Evolutionary conservation across 2,797 vertebrate species (phyloP), one percentile per base, ranked within the genome.

Genomic region (Carduelis carduelis): DNA sequence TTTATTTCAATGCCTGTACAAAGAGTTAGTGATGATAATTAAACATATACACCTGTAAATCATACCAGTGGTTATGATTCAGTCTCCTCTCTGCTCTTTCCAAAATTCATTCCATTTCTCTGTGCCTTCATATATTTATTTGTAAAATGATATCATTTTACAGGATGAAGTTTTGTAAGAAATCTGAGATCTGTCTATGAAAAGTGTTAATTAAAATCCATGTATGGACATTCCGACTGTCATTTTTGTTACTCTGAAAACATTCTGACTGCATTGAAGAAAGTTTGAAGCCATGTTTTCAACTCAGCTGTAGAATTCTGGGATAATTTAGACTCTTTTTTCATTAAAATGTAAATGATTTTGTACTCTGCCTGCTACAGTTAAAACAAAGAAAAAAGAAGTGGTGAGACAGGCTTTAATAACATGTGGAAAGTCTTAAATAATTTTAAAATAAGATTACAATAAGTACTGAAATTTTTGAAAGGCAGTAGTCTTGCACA

Each of bases 241-340:
- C 2, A 30, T 83, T 69, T 89, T 83, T 11, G 0, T 55, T 70
- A 41, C 13, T 65, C 47, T 47, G 35, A 72, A 88, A 74, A 4
- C 2, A 2, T 76, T 56, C 20, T 57, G 32, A 50, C 24, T 1
- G 0, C 20, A n/a, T 0, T 21, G 35, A 92, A 70, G 35, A 37
- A 69, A 28, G 16, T n/a, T 50, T 64, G 27, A 80, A 9, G 7
- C 9, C 32, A 63, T 4, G 13, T 19, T 65, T 90, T 90, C 9
- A 27, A 66, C 14, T 65, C 2, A 2, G 1, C 6, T 53, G 16
- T 64, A 39, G 52, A 61, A 85, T 55, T 80, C 30, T 50, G 37
- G 21, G 21, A 35, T 61, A 72, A 65, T 56, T 94, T 37, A 41
- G n/a, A 55, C 3, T 66, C 24, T 35, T 20, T 7, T 49, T 75